phyloP scores from a whole-genome alignment of 2,113 vertebrate species.

The Odocoileus virginianus region DNA sequence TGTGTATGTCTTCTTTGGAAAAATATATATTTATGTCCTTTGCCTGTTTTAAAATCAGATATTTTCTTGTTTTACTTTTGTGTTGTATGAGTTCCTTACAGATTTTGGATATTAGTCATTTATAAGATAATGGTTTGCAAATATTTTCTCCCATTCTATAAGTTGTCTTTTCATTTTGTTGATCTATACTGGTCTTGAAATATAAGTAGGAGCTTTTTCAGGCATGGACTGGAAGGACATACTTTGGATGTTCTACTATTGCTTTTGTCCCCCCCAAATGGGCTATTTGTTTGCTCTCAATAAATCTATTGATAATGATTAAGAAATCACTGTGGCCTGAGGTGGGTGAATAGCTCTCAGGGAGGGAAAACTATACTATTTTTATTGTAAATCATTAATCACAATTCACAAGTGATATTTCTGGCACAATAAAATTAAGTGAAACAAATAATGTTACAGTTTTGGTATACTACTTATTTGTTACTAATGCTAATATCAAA shows the following conservation, averaged over 20 bases:
- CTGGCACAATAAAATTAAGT: not conserved
- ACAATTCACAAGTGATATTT: not conserved
- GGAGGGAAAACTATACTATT: not conserved
- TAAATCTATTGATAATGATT: constrained; percentile 60
- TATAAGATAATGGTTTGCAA: not conserved
- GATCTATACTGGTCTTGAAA: not conserved
- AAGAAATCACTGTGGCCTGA: constrained; percentile 34
- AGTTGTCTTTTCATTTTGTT: not conserved
- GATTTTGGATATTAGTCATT: not conserved
- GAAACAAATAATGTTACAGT: not conserved
- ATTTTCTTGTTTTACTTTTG: not conserved
- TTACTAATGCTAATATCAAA: not conserved
- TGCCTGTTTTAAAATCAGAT: not conserved
- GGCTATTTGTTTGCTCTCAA: constrained; percentile 62
- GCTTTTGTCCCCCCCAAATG: constrained; percentile 8
- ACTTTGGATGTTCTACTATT: not conserved
- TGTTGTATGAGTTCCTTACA: not conserved
- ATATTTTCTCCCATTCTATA: not conserved
- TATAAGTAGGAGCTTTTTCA: not conserved
- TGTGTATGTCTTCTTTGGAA: not conserved
- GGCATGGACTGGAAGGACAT: not conserved
- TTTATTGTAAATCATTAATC: not conserved
- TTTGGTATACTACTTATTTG: not conserved
- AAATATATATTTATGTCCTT: not conserved
- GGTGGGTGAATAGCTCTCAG: constrained; percentile 24